Evolutionary conservation across 2,113 vertebrate genomes (phyloP), one percentile per base, ranked within the genome.

Genomic region (Amia ocellicauda): DNA sequence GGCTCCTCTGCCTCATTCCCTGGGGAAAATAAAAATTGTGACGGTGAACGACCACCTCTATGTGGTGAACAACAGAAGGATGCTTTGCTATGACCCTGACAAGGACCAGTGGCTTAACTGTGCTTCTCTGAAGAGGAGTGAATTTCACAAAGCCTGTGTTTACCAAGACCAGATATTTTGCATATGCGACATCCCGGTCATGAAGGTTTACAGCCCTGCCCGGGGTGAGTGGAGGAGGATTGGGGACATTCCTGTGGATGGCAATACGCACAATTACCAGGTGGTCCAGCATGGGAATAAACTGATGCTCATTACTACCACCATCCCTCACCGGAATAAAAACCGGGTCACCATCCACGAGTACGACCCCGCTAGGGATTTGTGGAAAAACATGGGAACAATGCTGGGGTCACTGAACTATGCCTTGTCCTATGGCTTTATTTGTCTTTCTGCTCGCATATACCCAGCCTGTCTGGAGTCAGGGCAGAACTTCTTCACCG

Each of bases 101-200:
- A 89, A 83, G 66, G 92, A 93, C 69, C 88, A 88, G 76, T 93
- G 92, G 92, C 86, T 91, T 23, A 90, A 92, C 76, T 91, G 91
- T 27, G 91, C 90, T 1, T 93, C 91, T 0, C 81, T 93, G 54
- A 86, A 91, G 23, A 74, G 91, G 11, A 90, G 89, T 72, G 92
- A 93, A 75, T 91, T 93, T 7, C 91, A 93, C 78, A 92, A 92
- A 71, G 91, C 92, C 24, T 94, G 92, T 27, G 87, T 92, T 52
- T 94, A 90, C 66, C 91, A 92, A 66, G 91, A 94, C 31, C 90
- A 94, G 76, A 94, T 94, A 58, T 77, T 92, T 40, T 94, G 91
- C n/a, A 90, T 93, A 64, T 93, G 92, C 1, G 91, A 93, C 69
- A 90, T 92, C 59, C 92, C 92, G 0, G 88, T 93, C 58, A 88